These are phyloP conservation scores for Stegophylla sp. DNA, from an alignment of 2,888 invertebrate genomes.

Conservation along the genomic window DNA sequence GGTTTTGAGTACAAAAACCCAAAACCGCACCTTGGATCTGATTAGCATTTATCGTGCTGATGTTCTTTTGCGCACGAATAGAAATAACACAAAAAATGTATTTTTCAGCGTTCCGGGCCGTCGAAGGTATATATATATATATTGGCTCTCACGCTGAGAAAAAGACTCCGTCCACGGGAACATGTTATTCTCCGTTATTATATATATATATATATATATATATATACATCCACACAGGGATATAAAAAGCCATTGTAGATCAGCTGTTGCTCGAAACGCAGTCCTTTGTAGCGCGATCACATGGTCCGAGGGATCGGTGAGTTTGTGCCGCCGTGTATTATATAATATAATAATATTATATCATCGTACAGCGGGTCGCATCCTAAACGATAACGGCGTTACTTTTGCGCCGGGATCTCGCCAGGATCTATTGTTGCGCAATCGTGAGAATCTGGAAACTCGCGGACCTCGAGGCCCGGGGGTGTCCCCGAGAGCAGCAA, in stretches of 20 bases:
- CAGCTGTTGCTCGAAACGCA: slow-evolving; percentile 33
- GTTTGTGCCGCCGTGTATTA: not conserved
- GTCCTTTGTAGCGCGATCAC: slow-evolving; percentile 54
- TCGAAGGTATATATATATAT: too few relatives aligned
- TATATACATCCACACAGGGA: too few relatives aligned
- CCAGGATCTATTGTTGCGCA: slow-evolving; percentile 37
- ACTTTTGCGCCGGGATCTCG: not conserved
- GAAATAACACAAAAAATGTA: too few relatives aligned
- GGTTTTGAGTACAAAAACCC: slow-evolving; percentile 23
- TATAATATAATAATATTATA: not conserved
- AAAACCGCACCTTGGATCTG: slow-evolving; percentile 8
- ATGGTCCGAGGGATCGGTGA: slow-evolving; percentile 2
- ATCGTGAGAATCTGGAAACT: slow-evolving; percentile 44
- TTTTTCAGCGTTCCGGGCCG: slow-evolving; percentile 5
- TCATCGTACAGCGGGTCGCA: not conserved
- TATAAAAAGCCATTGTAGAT: slow-evolving; percentile 25
- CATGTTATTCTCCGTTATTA: slow-evolving; percentile 8
- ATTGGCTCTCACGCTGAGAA: slow-evolving; percentile 17
- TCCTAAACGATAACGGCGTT: not conserved
- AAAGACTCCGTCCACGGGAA: not conserved
- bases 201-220: not conserved
- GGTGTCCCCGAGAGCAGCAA: too few relatives aligned
- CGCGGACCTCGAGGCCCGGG: too few relatives aligned
- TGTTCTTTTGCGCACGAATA: not conserved
- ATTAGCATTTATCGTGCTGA: not conserved